phyloP scores from a whole-genome alignment of 23 tunicate species.

The Trididemnum nubilum region DNA sequence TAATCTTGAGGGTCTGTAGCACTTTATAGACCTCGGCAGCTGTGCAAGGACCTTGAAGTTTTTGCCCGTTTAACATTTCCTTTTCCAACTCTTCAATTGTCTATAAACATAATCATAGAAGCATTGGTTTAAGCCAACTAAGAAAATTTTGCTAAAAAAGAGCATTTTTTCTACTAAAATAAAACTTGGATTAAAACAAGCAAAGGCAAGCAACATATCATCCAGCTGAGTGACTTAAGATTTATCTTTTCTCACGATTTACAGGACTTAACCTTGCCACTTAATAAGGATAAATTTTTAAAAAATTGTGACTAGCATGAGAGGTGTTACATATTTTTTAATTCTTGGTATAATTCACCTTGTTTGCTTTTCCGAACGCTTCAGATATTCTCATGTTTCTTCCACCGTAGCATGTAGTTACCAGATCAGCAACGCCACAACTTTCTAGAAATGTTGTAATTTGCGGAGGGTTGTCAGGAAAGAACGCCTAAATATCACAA shows the following conservation, averaged over 20 bases:
- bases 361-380: constrained; percentile 73
- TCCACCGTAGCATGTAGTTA: constrained; percentile 98
- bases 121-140: too few relatives aligned
- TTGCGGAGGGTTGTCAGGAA: constrained; percentile 75
- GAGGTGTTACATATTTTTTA: too few relatives aligned
- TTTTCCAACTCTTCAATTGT: constrained; percentile 76
- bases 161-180: not conserved
- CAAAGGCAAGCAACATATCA: not conserved
- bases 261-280: too few relatives aligned
- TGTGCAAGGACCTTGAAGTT: constrained; percentile 90
- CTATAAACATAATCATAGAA: constrained; percentile 9
- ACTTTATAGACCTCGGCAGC: constrained; percentile 80
- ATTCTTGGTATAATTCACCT: too few relatives aligned
- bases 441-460: constrained; percentile 90
- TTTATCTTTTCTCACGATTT: too few relatives aligned
- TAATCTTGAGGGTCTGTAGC: constrained; percentile 37
- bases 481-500: constrained; percentile 44
- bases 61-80: constrained; percentile 98
- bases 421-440: constrained; percentile 95
- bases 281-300: too few relatives aligned
- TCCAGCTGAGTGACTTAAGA: too few relatives aligned
- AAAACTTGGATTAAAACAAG: not conserved
- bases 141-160: too few relatives aligned
- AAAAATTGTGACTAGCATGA: too few relatives aligned
- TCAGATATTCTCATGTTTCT: constrained; percentile 81